These are phyloP conservation scores for Diacarnus erythraeanus DNA, from an alignment of 37 sponge, comb jelly and placozoan genomes.

Conservation along the genomic window DNA sequence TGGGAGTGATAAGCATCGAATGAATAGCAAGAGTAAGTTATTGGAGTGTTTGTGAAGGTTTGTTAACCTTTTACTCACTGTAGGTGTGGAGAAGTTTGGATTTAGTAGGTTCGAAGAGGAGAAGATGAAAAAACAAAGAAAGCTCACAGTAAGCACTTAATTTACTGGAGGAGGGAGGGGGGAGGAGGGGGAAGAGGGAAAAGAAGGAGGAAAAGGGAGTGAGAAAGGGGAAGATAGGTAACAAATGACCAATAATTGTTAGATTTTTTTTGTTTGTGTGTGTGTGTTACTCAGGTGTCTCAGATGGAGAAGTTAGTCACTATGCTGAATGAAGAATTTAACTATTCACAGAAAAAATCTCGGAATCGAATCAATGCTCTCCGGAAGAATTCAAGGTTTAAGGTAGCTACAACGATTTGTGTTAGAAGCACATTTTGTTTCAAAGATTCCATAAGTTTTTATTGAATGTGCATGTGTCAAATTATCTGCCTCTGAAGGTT, in stretches of 20 bases:
- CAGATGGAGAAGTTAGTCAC: constrained; percentile 42
- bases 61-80: too few relatives aligned
- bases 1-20: too few relatives aligned
- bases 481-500: too few relatives aligned
- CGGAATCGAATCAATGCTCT: constrained; percentile 32
- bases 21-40: too few relatives aligned
- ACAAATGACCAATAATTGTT: neutral
- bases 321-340: constrained; percentile 55
- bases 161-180: neutral
- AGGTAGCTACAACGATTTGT: too few relatives aligned
- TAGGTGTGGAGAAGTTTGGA: neutral
- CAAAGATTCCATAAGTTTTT: too few relatives aligned
- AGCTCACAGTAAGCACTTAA: constrained; percentile 22
- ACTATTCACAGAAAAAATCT: constrained; percentile 43
- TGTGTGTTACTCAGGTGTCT: constrained; percentile 15
- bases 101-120: constrained; percentile 10
- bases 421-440: too few relatives aligned
- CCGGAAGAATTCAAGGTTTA: neutral
- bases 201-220: too few relatives aligned
- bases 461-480: too few relatives aligned
- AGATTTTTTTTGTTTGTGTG: neutral
- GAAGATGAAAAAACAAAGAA: constrained; percentile 26
- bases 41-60: too few relatives aligned
- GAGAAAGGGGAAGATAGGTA: neutral
- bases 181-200: too few relatives aligned